Evolutionary conservation across 1,140 invertebrate species (phyloP).

Genomic region (Drosophila nigrodunni): DNA sequence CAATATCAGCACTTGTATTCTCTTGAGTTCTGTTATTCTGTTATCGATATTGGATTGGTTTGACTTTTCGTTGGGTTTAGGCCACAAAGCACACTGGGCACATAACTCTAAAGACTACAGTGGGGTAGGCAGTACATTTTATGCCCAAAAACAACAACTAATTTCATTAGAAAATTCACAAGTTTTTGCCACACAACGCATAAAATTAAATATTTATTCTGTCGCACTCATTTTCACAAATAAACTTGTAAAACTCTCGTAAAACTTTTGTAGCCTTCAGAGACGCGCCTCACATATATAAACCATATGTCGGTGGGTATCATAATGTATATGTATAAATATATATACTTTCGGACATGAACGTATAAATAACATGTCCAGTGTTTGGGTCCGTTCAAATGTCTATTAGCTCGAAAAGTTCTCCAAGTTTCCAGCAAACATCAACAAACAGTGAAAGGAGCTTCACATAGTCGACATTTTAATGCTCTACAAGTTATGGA

Average conservation of each 20-base stretch:
- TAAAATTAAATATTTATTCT: constrained; percentile 22
- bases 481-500: background rate
- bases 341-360: background rate
- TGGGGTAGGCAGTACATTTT: too few species aligned
- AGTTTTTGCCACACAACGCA: constrained; percentile 18
- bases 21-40: constrained; percentile 31
- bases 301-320: background rate
- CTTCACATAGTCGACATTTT: background rate
- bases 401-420: constrained; percentile 11
- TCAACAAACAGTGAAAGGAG: background rate
- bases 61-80: constrained; percentile 5
- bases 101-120: background rate
- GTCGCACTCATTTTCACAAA: constrained; percentile 26
- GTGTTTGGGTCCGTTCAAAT: constrained; percentile 9
- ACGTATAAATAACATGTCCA: constrained; percentile 1
- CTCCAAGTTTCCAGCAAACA: background rate
- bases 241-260: constrained; percentile 22
- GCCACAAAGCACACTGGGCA: background rate
- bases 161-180: background rate
- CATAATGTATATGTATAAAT: constrained; percentile 12
- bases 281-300: background rate
- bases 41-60: constrained; percentile 36
- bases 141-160: too few species aligned
- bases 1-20: constrained; percentile 37
- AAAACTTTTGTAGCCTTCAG: constrained; percentile 24